Evolutionary conservation across 2,888 invertebrate genomes (phyloP).

Genomic region (Troilus luridus): DNA sequence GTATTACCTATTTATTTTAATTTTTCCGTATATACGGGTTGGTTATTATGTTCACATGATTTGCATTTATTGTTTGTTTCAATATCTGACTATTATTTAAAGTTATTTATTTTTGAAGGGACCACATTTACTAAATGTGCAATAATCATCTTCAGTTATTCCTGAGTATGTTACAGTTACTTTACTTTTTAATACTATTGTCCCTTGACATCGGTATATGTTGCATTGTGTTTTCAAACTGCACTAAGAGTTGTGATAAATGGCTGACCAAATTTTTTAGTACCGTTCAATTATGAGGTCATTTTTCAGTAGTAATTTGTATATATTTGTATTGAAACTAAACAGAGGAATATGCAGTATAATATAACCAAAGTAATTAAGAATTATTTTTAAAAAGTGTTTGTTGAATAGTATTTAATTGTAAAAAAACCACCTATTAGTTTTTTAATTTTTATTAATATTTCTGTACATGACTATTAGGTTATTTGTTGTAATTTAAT

Average conservation of each 20-base stretch:
- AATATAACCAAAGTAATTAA: conserved; percentile 20
- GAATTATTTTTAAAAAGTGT: conserved; percentile 9
- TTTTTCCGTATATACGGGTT: background rate
- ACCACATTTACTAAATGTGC: conserved; percentile 26
- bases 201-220: background rate
- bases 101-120: conserved; percentile 31
- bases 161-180: background rate
- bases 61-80: conserved; percentile 32
- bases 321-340: conserved; percentile 33
- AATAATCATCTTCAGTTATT: background rate
- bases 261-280: conserved; percentile 16
- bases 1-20: background rate
- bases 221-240: background rate
- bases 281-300: conserved; percentile 29
- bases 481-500: background rate
- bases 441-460: background rate
- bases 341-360: background rate
- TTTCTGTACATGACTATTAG: background rate
- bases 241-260: conserved; percentile 6
- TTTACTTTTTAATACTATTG: background rate
- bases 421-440: conserved; percentile 37
- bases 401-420: conserved; percentile 26
- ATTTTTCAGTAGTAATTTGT: background rate
- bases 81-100: background rate
- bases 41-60: background rate